Evolutionary conservation across 2,888 invertebrate species (phyloP).

Genomic region (Aspidiotus rigidus): DNA sequence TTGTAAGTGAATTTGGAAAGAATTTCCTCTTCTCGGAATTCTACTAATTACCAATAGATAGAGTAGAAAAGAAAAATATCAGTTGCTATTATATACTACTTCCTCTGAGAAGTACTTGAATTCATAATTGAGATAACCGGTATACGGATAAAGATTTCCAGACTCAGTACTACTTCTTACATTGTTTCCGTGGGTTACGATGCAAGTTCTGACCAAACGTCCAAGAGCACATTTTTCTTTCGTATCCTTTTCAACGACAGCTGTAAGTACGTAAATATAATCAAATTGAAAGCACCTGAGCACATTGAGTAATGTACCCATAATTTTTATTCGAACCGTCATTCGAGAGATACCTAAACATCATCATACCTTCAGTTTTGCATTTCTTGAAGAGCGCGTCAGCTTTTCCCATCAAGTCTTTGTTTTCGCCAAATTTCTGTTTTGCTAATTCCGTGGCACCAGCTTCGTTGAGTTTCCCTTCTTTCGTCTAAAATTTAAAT

Average conservation of each 20-base stretch:
- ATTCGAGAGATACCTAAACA: background rate
- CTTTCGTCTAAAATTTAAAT: conserved; percentile 36
- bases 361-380: conserved; percentile 38
- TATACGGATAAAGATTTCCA: conserved; percentile 5
- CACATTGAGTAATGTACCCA: background rate
- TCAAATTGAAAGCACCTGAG: background rate
- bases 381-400: conserved; percentile 39
- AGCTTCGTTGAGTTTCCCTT: conserved; percentile 38
- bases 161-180: conserved; percentile 32
- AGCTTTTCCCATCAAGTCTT: conserved; percentile 39
- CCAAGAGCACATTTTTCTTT: conserved; percentile 39
- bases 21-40: too few relatives aligned
- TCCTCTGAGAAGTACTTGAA: too few relatives aligned
- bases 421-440: conserved; percentile 37
- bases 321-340: background rate
- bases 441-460: conserved; percentile 38
- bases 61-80: too few relatives aligned
- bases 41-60: too few relatives aligned
- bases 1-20: too few relatives aligned
- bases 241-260: conserved; percentile 38
- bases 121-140: too few relatives aligned
- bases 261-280: conserved; percentile 32
- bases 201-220: conserved; percentile 38
- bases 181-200: conserved; percentile 39
- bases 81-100: too few relatives aligned